Evolutionary conservation across 2,797 vertebrate genomes (phyloP).

Genomic region (Glyptemys insculpta): DNA sequence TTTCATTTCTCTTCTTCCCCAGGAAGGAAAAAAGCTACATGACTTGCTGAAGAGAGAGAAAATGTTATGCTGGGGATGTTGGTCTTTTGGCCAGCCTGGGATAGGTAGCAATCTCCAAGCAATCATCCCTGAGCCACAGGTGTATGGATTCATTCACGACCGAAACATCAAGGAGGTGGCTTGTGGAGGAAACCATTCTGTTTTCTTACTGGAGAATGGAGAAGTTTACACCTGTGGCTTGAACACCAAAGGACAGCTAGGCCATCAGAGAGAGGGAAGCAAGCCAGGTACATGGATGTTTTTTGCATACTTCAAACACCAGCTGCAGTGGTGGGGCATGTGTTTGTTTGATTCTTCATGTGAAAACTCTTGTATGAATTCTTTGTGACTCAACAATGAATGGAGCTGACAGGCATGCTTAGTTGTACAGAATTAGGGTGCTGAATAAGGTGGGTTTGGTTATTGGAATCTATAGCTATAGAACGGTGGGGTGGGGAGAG

Average conservation of each 20-base stretch:
- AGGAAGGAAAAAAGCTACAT: slow-evolving; percentile 74
- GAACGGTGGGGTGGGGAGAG: background rate
- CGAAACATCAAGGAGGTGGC: slow-evolving; percentile 90
- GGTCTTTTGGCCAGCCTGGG: slow-evolving; percentile 93
- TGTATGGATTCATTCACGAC: slow-evolving; percentile 85
- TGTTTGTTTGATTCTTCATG: background rate
- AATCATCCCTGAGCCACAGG: slow-evolving; percentile 88
- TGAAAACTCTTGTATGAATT: background rate
- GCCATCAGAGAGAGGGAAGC: slow-evolving; percentile 87
- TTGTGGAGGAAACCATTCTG: slow-evolving; percentile 91
- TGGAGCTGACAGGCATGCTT: background rate
- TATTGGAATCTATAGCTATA: slow-evolving; percentile 22
- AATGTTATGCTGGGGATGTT: slow-evolving; percentile 98
- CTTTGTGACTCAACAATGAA: background rate
- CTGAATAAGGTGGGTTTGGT: background rate
- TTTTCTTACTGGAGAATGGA: slow-evolving; percentile 93
- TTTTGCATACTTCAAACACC: background rate
- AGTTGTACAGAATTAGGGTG: background rate
- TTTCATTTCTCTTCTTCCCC: slow-evolving; percentile 10
- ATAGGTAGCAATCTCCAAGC: slow-evolving; percentile 83
- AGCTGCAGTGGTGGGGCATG: background rate
- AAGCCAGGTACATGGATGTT: slow-evolving; percentile 85
- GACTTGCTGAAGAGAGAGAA: slow-evolving; percentile 80
- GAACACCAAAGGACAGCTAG: slow-evolving; percentile 94
- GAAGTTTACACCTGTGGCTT: slow-evolving; percentile 94